Evolutionary conservation across 2,113 vertebrate species (phyloP).

Genomic region (Ceratotherium simum): DNA sequence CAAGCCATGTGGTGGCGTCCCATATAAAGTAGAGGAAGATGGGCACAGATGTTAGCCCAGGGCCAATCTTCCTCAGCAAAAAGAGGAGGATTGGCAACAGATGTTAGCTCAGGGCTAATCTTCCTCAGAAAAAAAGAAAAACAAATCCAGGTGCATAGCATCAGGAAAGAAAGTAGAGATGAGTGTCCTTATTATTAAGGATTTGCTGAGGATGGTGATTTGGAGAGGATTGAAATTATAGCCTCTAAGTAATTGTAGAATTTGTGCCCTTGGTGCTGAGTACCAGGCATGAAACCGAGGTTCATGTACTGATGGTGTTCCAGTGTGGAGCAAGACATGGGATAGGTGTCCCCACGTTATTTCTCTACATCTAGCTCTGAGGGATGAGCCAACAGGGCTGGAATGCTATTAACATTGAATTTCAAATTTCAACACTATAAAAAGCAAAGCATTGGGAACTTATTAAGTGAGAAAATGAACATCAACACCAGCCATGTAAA

Average conservation of each 20-base stretch:
- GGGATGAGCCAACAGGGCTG: background rate
- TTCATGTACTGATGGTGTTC: background rate
- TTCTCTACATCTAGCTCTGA: slow-evolving; percentile 37
- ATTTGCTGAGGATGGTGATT: slow-evolving; percentile 4
- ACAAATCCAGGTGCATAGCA: slow-evolving; percentile 33
- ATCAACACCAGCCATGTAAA: slow-evolving; percentile 49
- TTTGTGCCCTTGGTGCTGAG: slow-evolving; percentile 30
- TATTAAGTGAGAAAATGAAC: slow-evolving; percentile 67
- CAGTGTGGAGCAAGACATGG: background rate
- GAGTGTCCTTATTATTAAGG: background rate
- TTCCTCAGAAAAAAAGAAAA: slow-evolving; percentile 54
- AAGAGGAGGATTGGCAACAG: no score
- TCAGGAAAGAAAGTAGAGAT: slow-evolving; percentile 12
- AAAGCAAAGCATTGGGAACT: slow-evolving; percentile 23
- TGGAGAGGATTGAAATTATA: slow-evolving; percentile 54
- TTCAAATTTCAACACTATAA: slow-evolving; percentile 60
- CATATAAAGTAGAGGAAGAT: no score
- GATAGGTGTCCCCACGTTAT: background rate
- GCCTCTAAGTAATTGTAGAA: slow-evolving; percentile 6
- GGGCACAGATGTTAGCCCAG: no score
- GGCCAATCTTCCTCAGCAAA: no score
- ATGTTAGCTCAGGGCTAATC: no score
- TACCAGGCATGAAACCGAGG: background rate
- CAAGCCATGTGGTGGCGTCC: no score
- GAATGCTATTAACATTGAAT: slow-evolving; percentile 52